Base-by-base conservation (phyloP, 2,113 vertebrate genomes). In the Heterochromis multidens region DNA sequence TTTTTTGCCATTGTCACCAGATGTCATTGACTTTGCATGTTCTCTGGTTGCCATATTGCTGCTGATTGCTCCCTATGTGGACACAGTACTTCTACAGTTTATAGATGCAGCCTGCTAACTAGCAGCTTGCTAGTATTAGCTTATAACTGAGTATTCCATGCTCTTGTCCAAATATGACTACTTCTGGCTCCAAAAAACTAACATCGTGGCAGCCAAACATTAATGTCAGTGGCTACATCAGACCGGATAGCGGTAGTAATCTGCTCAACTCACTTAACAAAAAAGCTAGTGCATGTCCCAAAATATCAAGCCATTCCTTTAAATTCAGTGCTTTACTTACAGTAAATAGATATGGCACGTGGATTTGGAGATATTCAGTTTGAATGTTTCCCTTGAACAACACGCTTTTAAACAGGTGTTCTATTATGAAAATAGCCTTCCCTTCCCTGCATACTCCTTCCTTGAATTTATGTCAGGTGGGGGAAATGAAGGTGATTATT, bases 401-500 rank as follows among this genome's bases (percentile, higher is more conserved):
- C 72, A 13, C 33, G 10, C n/a, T 23, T 49, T 63, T 72, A 58
- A 88, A 37, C 54, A 82, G 23, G 25, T 74, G 59, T 62, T 82
- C 14, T 61, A 37, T 35, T 33, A 70, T 65, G 35, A 67, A 31
- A 74, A 60, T 63, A 23, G 81, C 83, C 82, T 87, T 83, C 46
- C 56, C 7, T 35, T 58, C 6, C 67, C 27, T 43, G 19, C 14
- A 49, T 31, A 67, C 79, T 72, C 49, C 61, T 14, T 83, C 25
- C 16, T 52, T 61, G 7, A 63, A 21, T 40, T 58, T 81, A 27
- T 70, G 16, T 86, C 58, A 52, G 62, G 17, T 2, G 57, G 43
- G 57, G 40, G 13, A 84, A 88, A 86, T 78, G 49, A 87, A 84
- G 63, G 78, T 82, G 83, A 90, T 91, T 89, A 94, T 91, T 90